Percentiles rank a stretch among this genome's conserved stretches.
phyloP scores from a whole-genome alignment of 1,140 invertebrate species.

The Grapholita molesta region DNA sequence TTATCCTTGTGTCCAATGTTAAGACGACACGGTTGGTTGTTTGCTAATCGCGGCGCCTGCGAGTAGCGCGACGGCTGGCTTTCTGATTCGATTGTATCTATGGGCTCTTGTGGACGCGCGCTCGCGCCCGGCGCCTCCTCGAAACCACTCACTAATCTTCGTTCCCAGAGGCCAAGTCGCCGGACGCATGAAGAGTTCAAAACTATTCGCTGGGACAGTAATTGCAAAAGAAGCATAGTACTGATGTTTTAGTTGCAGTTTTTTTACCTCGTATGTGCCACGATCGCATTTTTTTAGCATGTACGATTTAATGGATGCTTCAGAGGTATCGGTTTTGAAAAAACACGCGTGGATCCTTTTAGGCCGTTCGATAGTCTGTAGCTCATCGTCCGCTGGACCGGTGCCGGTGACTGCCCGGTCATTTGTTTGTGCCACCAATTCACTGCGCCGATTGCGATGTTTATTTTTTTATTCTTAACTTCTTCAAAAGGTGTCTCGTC shows the following conservation, averaged over 20 bases:
- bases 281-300: not conserved
- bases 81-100: too few species aligned
- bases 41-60: too few species aligned
- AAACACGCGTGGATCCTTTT: not conserved
- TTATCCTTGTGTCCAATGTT: too few species aligned
- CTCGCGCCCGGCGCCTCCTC: not conserved
- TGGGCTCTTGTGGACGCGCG: too few species aligned
- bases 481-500: too few species aligned
- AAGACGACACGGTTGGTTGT: too few species aligned
- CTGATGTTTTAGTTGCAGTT: not conserved
- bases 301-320: not conserved
- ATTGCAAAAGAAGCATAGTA: not conserved
- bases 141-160: not conserved
- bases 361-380: not conserved
- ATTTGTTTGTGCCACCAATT: too few species aligned
- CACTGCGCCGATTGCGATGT: too few species aligned
- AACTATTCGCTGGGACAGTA: not conserved
- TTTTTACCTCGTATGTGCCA: not conserved
- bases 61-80: too few species aligned
- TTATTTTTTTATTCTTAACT: too few species aligned
- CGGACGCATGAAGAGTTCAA: not conserved
- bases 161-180: not conserved
- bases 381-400: not conserved
- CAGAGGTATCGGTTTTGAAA: not conserved
- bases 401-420: not conserved